Evolutionary conservation across 2,888 invertebrate genomes (phyloP).

Genomic region (Noctua comes): DNA sequence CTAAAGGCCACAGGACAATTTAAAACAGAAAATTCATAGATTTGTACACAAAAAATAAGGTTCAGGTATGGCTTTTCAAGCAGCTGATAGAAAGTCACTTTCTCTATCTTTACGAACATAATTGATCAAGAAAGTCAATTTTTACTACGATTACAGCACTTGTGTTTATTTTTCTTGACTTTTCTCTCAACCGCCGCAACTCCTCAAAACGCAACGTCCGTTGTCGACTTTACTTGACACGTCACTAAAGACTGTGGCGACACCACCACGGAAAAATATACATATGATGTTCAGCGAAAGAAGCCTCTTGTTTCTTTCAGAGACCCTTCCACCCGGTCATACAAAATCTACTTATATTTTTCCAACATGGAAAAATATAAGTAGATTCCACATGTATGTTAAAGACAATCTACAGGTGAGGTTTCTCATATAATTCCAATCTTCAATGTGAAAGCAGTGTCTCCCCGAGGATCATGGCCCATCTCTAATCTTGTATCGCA

Average conservation of each 20-base stretch:
- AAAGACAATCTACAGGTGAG: background rate
- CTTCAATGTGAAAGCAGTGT: background rate
- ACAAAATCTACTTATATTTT: too few relatives aligned
- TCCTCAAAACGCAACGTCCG: too few relatives aligned
- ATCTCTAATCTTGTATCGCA: too few relatives aligned
- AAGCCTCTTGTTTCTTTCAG: too few relatives aligned
- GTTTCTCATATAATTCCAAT: background rate
- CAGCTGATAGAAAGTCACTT: background rate
- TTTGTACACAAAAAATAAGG: background rate
- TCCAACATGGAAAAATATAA: too few relatives aligned
- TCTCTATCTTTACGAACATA: background rate
- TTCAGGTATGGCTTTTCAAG: background rate
- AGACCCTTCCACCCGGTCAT: too few relatives aligned
- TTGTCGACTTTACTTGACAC: too few relatives aligned
- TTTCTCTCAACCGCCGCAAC: background rate
- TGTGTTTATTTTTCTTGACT: background rate
- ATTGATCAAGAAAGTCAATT: background rate
- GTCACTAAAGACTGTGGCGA: too few relatives aligned
- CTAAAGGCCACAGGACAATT: background rate
- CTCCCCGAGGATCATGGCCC: too few relatives aligned
- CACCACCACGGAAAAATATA: too few relatives aligned
- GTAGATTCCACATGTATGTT: background rate
- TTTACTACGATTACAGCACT: background rate
- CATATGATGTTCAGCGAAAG: too few relatives aligned
- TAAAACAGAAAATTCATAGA: slow-evolving; percentile 21